Percentiles rank a stretch among this genome's conserved stretches.
Conservation (phyloP, 2,797 vertebrate genomes). For the Bovichtus diacanthus region DNA sequence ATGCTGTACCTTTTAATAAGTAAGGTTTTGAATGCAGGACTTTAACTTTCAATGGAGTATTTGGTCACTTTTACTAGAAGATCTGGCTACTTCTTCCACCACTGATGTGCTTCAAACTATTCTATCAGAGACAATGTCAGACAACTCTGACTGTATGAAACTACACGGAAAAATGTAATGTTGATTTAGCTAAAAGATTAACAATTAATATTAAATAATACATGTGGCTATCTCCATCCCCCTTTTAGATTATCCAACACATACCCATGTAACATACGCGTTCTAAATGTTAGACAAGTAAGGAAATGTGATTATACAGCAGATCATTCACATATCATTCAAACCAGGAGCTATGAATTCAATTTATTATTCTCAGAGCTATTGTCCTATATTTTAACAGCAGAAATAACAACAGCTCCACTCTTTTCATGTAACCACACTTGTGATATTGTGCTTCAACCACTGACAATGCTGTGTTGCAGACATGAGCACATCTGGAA, state of each 20-base stretch:
- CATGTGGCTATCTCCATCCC: too few relatives aligned
- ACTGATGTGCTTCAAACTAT: too few relatives aligned
- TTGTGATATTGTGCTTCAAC: conserved; percentile 24
- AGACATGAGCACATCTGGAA: neutral
- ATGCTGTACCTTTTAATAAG: neutral
- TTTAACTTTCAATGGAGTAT: neutral
- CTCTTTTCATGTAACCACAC: neutral
- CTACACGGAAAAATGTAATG: too few relatives aligned
- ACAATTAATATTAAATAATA: too few relatives aligned
- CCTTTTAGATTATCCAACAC: too few relatives aligned
- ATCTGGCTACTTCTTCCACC: too few relatives aligned
- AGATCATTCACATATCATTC: neutral
- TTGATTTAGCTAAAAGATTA: too few relatives aligned
- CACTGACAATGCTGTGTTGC: neutral
- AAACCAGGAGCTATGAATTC: neutral
- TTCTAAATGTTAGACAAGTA: neutral
- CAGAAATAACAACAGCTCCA: conserved; percentile 1
- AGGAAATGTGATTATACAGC: neutral
- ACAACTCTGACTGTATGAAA: too few relatives aligned
- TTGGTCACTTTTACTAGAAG: too few relatives aligned
- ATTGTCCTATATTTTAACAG: neutral
- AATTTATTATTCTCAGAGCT: conserved; percentile 51
- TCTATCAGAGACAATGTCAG: too few relatives aligned
- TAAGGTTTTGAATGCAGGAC: neutral
- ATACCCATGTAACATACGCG: too few relatives aligned